These are phyloP conservation scores for Urosaurus nigricauda DNA, from an alignment of 2,797 vertebrate species.

Conservation along the genomic window DNA sequence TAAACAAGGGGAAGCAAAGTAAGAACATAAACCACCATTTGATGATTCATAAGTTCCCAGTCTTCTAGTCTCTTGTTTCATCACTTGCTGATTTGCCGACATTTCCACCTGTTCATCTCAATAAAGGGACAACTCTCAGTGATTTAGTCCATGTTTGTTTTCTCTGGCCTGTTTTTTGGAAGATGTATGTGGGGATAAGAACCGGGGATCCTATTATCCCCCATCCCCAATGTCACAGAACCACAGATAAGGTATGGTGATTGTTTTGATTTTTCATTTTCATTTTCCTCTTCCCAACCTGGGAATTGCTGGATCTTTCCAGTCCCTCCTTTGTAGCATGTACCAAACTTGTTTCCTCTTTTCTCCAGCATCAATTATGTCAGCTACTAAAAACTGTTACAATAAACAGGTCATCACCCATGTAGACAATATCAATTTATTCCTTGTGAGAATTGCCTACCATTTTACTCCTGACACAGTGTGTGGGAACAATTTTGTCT, in stretches of 20 bases:
- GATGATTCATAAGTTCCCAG: background rate
- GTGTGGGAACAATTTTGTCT: background rate
- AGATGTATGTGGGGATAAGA: background rate
- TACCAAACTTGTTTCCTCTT: background rate
- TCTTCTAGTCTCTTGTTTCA: background rate
- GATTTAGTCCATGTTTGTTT: too few relatives aligned
- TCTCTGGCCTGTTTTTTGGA: background rate
- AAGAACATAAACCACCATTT: background rate
- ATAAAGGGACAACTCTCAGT: background rate
- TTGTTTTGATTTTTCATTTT: background rate
- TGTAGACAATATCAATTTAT: conserved; percentile 4
- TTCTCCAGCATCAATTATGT: background rate
- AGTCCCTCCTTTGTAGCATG: background rate
- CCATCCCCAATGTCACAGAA: background rate
- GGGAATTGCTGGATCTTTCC: background rate
- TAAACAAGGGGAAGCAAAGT: background rate
- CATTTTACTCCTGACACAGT: background rate
- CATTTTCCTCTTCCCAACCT: background rate
- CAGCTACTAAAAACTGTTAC: conserved; percentile 18
- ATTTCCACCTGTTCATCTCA: background rate
- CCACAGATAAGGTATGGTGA: background rate
- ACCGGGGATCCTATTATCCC: background rate
- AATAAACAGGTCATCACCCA: conserved; percentile 29
- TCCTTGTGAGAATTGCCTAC: background rate
- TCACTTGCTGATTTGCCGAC: background rate